phyloP scores from a whole-genome alignment of 2,888 invertebrate species.

The Amphipoea lucens region DNA sequence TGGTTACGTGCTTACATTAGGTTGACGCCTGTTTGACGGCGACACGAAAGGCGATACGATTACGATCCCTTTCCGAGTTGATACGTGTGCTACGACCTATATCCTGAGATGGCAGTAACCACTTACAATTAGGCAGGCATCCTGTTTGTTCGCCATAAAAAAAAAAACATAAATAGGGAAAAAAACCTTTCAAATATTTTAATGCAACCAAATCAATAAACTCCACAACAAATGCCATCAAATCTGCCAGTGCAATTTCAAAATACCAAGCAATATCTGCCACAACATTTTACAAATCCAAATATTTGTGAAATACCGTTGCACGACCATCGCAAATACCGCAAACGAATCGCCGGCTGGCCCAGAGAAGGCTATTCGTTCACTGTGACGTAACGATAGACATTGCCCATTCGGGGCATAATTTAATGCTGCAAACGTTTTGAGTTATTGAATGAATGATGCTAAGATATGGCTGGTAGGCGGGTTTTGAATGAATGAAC shows the following conservation, averaged over 20 bases:
- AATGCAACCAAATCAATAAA: slow-evolving; percentile 29
- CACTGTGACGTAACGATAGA: slow-evolving; percentile 63
- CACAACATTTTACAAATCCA: slow-evolving; percentile 67
- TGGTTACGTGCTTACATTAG: too few relatives aligned
- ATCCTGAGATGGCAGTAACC: not conserved
- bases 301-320: slow-evolving; percentile 68
- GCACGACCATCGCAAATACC: slow-evolving; percentile 63
- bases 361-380: slow-evolving; percentile 51
- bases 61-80: too few relatives aligned
- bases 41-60: too few relatives aligned
- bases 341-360: slow-evolving; percentile 57
- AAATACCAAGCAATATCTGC: slow-evolving; percentile 63
- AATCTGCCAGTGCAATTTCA: slow-evolving; percentile 58
- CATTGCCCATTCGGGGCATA: slow-evolving; percentile 53
- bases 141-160: not conserved
- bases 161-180: not conserved
- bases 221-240: slow-evolving; percentile 46
- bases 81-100: too few relatives aligned
- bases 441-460: slow-evolving; percentile 58
- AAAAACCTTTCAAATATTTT: not conserved
- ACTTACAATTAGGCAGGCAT: not conserved
- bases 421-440: slow-evolving; percentile 61
- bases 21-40: too few relatives aligned
- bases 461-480: slow-evolving; percentile 35
- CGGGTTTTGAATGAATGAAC: slow-evolving; percentile 27